A percentile compares a stretch with the other conserved stretches of the same genome.
These are phyloP conservation scores for Muricea muricata DNA, from an alignment of 92 coral and sea anemone genomes.

Conservation along the genomic window DNA sequence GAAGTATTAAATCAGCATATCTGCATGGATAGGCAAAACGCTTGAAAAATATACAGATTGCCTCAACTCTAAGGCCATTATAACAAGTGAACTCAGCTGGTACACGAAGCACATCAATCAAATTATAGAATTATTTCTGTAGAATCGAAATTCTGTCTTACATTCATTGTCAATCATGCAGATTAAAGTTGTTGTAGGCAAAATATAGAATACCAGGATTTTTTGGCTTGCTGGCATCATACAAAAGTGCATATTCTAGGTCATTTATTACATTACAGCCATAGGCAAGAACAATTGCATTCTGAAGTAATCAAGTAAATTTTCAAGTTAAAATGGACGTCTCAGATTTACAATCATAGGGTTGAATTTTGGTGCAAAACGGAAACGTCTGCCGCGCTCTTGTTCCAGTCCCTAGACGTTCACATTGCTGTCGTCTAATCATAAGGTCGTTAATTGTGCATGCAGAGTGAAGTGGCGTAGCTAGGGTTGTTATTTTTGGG, in stretches of 20 bases:
- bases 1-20: slow-evolving; percentile 46
- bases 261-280: slow-evolving; percentile 27
- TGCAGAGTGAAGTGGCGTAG: no score
- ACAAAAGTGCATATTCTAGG: slow-evolving; percentile 41
- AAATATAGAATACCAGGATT: slow-evolving; percentile 58
- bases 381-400: slow-evolving; percentile 45
- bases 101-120: slow-evolving; percentile 42
- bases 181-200: slow-evolving; percentile 47
- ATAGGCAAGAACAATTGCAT: slow-evolving; percentile 38
- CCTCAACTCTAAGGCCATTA: slow-evolving; percentile 54
- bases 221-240: slow-evolving; percentile 48
- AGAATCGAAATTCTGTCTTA: slow-evolving; percentile 57
- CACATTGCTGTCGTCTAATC: slow-evolving; percentile 52
- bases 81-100: slow-evolving; percentile 53
- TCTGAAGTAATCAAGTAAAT: slow-evolving; percentile 14
- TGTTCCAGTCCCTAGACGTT: slow-evolving; percentile 57
- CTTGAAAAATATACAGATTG: slow-evolving; percentile 47
- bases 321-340: not conserved
- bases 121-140: slow-evolving; percentile 42
- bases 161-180: slow-evolving; percentile 54
- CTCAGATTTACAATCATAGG: not conserved
- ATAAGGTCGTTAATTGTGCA: no score
- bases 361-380: slow-evolving; percentile 26
- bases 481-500: no score
- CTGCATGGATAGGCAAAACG: slow-evolving; percentile 55